Evolutionary conservation across 2,113 vertebrate genomes (phyloP), one percentile per base, ranked within the genome.

Genomic region (Platichthys stellatus): DNA sequence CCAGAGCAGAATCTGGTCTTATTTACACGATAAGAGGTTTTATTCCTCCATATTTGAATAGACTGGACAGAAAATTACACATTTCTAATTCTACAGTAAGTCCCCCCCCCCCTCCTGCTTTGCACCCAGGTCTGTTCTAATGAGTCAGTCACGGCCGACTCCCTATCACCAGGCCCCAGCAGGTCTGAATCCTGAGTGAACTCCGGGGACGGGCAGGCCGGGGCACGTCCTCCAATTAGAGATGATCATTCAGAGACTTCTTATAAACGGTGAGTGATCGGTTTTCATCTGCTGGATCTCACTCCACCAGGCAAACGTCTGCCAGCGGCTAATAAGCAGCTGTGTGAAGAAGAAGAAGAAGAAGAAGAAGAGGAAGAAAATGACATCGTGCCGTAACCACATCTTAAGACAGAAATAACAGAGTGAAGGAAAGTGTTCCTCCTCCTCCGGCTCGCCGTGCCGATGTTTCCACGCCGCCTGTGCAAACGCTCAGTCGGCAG

Each of bases 341-440:
- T 13, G 40, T 11, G 40, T 13, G 40, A 13, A 11, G 38, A 35
- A 40, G 40, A 31, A 7, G 31, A 31, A 1, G 31, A 31, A 24
- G 28, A 6, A 12, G 40, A 31, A 7, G 31, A 31, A 1, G 31
- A 31, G 2, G 28, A 6, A 12, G 49, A 62, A 43, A 40, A 69
- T 4, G 40, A 78, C 43, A 69, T 53, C 62, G 47, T 51, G 69
- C 4, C 1, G 4, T 70, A 68, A 84, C 83, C 83, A 82, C 87
- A 80, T 88, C 62, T 88, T 2, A 84, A 74, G 76, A 58, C 65
- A 24, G 63, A 69, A 76, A 79, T 74, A 82, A 84, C 72, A 76
- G 71, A 79, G 71, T 40, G 5, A 11, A 23, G 62, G 59, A 76
- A 68, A 51, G 18, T 11, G 40, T 3, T 10, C 4, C 35, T 38